Base-by-base conservation (phyloP, 2,797 vertebrate species). In the Tolypeutes matacus region DNA sequence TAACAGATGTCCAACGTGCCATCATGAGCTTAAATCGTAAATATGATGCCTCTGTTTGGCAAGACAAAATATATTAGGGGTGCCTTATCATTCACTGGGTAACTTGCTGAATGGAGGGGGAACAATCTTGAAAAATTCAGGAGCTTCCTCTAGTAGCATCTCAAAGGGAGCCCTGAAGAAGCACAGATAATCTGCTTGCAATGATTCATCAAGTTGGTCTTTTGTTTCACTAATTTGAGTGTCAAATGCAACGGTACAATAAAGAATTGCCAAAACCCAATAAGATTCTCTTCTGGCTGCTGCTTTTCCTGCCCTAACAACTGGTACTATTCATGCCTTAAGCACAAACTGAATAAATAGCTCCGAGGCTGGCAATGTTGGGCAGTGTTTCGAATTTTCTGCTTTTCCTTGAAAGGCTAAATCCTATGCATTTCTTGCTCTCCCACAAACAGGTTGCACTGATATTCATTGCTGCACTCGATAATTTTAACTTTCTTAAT, bases 181-280 rank as follows among this genome's bases (percentile, higher is more conserved):
- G 86, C 95, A 96, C 97, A 97, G 97, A 98, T 98, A 98, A 98
- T 98, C 98, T 97, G 93, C 95, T 98, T 96, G 96, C 97, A 97
- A 83, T 96, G 98, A 98, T 98, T 98, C 97, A 98, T 98, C 98
- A 98, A 96, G 92, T 84, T 98, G 97, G 97, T 86, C 97, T 98
- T 98, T 98, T 98, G 98, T 98, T 98, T 98, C 97, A 96, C 98
- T 98, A 98, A 98, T 98, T 97, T 97, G 97, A 98, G 97, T 97
- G 98, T 98, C 98, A 98, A 98, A 96, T 98, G 96, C 97, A 97
- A 96, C 95, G 89, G 93, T 95, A 69, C 93, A 96, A 98, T 98
- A 98, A 98, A 98, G 97, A 98, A 98, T 97, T 96, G 96, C 96
- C 97, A 93, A 96, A 95, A 93, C 94, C 89, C 17, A 95, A 96